Conservation (phyloP, 2,113 vertebrate species). For the Bubo blakistoni region DNA sequence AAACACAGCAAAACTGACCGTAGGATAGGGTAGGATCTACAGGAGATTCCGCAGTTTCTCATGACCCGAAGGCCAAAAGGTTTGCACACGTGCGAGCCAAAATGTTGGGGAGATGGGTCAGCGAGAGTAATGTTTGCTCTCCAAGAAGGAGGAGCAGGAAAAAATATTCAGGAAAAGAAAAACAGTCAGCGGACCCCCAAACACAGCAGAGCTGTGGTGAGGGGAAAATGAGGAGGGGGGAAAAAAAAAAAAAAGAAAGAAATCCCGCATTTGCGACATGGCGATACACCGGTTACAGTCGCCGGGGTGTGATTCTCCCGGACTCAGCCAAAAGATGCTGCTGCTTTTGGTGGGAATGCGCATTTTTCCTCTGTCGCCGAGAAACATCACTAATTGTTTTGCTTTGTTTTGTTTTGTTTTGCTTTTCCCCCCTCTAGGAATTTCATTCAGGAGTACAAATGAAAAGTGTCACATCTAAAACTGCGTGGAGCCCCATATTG, state of each 20-base stretch:
- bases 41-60: not conserved
- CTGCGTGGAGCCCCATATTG: not conserved
- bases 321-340: not conserved
- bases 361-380: not conserved
- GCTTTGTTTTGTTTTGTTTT: not conserved
- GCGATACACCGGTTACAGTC: not conserved
- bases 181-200: not conserved
- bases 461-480: not conserved
- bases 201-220: not conserved
- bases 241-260: rapidly evolving
- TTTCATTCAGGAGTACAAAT: not conserved
- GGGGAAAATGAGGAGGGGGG: rapidly evolving
- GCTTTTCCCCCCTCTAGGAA: not conserved
- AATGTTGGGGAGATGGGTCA: not conserved
- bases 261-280: not conserved
- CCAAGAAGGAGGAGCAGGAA: not conserved
- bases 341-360: not conserved
- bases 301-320: not conserved
- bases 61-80: not conserved
- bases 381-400: not conserved
- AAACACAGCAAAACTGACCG: not conserved
- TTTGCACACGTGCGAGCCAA: rapidly evolving
- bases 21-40: not conserved
- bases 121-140: not conserved
- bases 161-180: not conserved